Base-by-base conservation (phyloP, 2,797 vertebrate genomes). In the Hapalemur alaotrensis region DNA sequence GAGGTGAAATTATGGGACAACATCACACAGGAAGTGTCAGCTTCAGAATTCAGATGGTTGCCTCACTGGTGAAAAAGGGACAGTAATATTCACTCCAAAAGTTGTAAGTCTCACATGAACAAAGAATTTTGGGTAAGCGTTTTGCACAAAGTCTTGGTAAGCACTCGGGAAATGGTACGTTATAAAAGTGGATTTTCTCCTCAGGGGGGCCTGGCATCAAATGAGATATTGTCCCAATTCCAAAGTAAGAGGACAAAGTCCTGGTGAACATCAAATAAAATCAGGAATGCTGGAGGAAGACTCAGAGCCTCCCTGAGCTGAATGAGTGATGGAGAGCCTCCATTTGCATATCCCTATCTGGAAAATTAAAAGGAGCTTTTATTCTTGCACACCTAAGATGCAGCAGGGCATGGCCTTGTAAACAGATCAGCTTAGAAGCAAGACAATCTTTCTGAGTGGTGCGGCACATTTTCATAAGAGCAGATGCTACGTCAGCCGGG, bases 401-500 rank as follows among this genome's bases (percentile, higher is more conserved):
- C 4, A 43, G 22, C 4, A 9, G 5, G 3, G 5, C 25, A 18
- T 0, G 0, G 83, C 72, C 82, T n/a, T 11, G 32, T 67, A 75
- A 95, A 1, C 63, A 80, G 89, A 41, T 61, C 43, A 0, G 69
- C 95, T 73, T 65, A 87, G 97, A 90, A 86, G 80, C 12, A 11
- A 97, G 63, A 84, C 89, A 59, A 30, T 92, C 76, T 82, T 87
- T 93, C 35, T 48, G 61, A 95, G 85, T 13, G 83, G 23, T 12
- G 43, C 14, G 50, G 70, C 15, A 41, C 38, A 17, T 83, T 95
- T 95, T 94, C 93, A 41, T n/a, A 54, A 87, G 92, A 95, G 92
- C 12, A 2, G 69, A 46, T 83, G 25, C 57, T 61, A 89, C 88
- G 96, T 95, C 96, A 93, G 93, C 94, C 89, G 15, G 82, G 85